phyloP scores from a whole-genome alignment of 2,797 vertebrate species.

The Rhyacichthys aspro region DNA sequence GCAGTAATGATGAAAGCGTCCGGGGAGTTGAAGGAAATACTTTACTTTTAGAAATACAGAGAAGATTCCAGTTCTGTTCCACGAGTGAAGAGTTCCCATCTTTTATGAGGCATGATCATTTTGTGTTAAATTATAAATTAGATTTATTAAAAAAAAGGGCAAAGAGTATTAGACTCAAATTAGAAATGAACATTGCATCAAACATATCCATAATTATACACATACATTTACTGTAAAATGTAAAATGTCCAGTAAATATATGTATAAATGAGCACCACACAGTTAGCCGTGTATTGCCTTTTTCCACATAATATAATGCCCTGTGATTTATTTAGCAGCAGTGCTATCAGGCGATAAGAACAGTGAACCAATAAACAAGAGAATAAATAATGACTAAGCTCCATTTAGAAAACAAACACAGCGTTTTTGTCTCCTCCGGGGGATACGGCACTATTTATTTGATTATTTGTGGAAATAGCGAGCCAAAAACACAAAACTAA shows the following conservation, averaged over 20 bases:
- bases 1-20: too few relatives aligned
- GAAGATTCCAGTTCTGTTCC: too few relatives aligned
- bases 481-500: conserved; percentile 31
- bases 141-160: too few relatives aligned
- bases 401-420: conserved; percentile 57
- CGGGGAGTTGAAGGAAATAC: too few relatives aligned
- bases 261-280: background rate
- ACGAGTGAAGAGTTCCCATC: too few relatives aligned
- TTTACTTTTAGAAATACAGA: too few relatives aligned
- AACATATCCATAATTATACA: background rate
- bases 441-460: conserved; percentile 32
- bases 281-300: too few relatives aligned
- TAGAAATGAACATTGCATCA: too few relatives aligned
- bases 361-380: conserved; percentile 32
- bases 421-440: conserved; percentile 39
- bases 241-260: conserved; percentile 1
- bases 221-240: background rate
- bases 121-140: too few relatives aligned
- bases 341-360: conserved; percentile 27
- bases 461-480: conserved; percentile 35
- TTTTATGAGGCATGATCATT: too few relatives aligned
- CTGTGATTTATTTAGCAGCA: conserved; percentile 34
- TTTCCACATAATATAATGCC: conserved; percentile 1
- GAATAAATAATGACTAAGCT: conserved; percentile 56
- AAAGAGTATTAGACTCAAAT: too few relatives aligned